Conservation (phyloP, 2,888 invertebrate species). For the Halocaridina rubra region DNA sequence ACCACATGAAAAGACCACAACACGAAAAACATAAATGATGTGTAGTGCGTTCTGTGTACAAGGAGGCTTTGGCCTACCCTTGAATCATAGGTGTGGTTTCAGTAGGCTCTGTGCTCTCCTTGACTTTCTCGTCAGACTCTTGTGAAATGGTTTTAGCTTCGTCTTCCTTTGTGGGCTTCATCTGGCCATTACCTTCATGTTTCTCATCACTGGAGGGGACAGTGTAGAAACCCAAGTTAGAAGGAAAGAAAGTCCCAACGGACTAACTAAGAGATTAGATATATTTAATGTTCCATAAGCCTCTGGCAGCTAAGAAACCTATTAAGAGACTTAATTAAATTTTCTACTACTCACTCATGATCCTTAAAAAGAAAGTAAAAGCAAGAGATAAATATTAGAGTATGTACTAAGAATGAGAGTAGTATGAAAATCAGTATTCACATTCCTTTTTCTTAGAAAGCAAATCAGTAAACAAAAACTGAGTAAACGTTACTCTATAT, state of each 20-base stretch:
- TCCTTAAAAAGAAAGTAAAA: too few relatives aligned
- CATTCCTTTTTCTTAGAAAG: too few relatives aligned
- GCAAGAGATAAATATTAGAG: too few relatives aligned
- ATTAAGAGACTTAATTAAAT: too few relatives aligned
- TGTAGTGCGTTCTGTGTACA: background rate
- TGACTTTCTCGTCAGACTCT: constrained; percentile 30
- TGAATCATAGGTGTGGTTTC: constrained; percentile 63
- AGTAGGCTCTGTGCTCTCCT: constrained; percentile 49
- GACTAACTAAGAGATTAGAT: too few relatives aligned
- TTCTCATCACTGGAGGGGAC: constrained; percentile 29
- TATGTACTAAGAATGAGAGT: too few relatives aligned
- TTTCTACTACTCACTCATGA: too few relatives aligned
- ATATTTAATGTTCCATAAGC: background rate
- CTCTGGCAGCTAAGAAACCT: background rate
- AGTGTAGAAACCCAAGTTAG: background rate
- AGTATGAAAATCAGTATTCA: too few relatives aligned
- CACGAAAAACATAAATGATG: background rate
- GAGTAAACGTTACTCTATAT: too few relatives aligned
- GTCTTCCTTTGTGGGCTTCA: constrained; percentile 37
- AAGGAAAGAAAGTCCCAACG: background rate
- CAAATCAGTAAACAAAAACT: too few relatives aligned
- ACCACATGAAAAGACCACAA: background rate
- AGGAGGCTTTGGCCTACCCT: constrained; percentile 37
- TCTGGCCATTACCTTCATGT: constrained; percentile 44
- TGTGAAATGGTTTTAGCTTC: constrained; percentile 13